Evolutionary conservation across 2,888 invertebrate genomes (phyloP).

Genomic region (Mythimna albipuncta): DNA sequence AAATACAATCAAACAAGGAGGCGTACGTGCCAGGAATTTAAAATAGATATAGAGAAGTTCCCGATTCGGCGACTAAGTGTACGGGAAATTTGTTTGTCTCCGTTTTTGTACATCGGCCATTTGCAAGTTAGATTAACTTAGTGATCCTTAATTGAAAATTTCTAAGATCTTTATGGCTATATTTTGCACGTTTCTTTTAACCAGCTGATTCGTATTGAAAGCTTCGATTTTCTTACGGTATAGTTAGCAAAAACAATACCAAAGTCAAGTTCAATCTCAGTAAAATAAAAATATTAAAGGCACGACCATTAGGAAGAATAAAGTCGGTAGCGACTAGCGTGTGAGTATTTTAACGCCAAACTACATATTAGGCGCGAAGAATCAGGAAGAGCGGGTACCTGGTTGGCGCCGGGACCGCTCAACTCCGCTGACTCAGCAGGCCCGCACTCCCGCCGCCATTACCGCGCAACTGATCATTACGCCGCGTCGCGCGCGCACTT

Average conservation of each 20-base stretch:
- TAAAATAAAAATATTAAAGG: conserved; percentile 22
- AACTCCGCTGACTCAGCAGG: conserved; percentile 87
- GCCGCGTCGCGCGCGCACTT: conserved; percentile 85
- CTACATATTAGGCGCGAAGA: conserved; percentile 58
- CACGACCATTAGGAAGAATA: conserved; percentile 50
- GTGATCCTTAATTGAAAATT: conserved; percentile 55
- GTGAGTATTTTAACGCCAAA: conserved; percentile 63
- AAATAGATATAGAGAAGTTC: conserved; percentile 74
- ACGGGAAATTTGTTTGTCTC: conserved; percentile 73
- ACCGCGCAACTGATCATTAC: conserved; percentile 83
- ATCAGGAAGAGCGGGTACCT: conserved; percentile 71
- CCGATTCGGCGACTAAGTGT: conserved; percentile 71
- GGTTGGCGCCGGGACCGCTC: conserved; percentile 83
- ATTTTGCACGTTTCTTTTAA: conserved; percentile 14
- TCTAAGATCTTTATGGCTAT: conserved; percentile 12
- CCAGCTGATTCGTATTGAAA: conserved; percentile 1
- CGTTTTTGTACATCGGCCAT: conserved; percentile 68
- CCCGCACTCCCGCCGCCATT: conserved; percentile 80
- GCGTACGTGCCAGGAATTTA: conserved; percentile 80
- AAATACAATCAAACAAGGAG: conserved; percentile 87
- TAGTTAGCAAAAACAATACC: conserved; percentile 14
- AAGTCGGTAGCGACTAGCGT: conserved; percentile 50
- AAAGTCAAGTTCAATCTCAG: conserved; percentile 10
- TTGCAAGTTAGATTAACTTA: conserved; percentile 65
- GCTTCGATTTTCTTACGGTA: background rate